phyloP scores from a whole-genome alignment of 1,140 invertebrate species.

The Triops cancriformis region DNA sequence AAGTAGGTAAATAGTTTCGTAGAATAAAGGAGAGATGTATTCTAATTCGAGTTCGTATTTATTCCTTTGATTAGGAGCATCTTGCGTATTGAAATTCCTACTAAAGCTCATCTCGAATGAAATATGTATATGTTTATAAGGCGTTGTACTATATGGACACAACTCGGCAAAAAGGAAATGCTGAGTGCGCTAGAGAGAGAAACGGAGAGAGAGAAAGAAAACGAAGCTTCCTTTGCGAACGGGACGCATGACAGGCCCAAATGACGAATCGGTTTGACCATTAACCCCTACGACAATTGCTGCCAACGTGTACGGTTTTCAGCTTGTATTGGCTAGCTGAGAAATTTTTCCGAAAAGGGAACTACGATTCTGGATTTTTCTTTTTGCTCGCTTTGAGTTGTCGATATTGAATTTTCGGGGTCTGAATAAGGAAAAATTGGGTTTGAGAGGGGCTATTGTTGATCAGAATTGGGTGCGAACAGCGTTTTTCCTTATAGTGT shows the following conservation, averaged over 20 bases:
- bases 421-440: no score
- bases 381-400: neutral
- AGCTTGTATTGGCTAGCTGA: neutral
- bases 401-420: neutral
- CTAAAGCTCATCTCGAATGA: no score
- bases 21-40: no score
- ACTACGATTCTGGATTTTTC: neutral
- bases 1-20: no score
- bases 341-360: neutral
- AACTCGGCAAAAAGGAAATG: neutral
- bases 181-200: neutral
- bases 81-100: no score
- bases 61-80: no score
- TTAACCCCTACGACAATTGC: conserved; percentile 5
- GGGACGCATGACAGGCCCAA: neutral
- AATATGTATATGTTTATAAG: no score
- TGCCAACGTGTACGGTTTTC: neutral
- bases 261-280: conserved; percentile 13
- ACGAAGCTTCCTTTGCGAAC: conserved; percentile 5
- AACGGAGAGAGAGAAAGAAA: neutral
- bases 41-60: no score
- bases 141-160: neutral
- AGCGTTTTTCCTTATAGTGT: neutral
- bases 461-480: neutral
- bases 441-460: neutral